These are phyloP conservation scores for Tuta absoluta DNA, from an alignment of 2,888 invertebrate genomes.

Conservation along the genomic window DNA sequence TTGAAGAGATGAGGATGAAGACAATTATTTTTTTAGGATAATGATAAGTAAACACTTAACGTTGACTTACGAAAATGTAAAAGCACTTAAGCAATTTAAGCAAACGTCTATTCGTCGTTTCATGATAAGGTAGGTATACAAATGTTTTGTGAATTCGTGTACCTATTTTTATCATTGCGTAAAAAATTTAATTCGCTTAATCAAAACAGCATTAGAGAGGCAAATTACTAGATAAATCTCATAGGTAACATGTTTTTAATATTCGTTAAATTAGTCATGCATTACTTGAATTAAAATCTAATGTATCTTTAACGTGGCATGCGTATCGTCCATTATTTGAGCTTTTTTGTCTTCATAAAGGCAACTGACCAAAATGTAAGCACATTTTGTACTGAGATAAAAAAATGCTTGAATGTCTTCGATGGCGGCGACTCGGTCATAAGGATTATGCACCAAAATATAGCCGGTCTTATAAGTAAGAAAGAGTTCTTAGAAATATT, in stretches of 20 bases:
- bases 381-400: background rate
- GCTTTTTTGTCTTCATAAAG: constrained; percentile 17
- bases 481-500: no score
- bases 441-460: no score
- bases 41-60: constrained; percentile 39
- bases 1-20: constrained; percentile 33
- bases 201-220: constrained; percentile 73
- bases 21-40: constrained; percentile 40
- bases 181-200: constrained; percentile 69
- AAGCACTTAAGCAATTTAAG: constrained; percentile 42
- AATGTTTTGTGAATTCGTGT: constrained; percentile 43
- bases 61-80: constrained; percentile 43
- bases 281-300: constrained; percentile 43
- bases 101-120: constrained; percentile 55
- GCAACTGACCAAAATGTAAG: constrained; percentile 10
- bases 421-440: no score
- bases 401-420: no score
- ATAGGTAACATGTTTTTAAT: constrained; percentile 48
- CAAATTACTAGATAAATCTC: constrained; percentile 53
- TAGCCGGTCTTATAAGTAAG: no score
- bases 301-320: constrained; percentile 35
- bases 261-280: constrained; percentile 55
- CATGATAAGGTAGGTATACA: constrained; percentile 54
- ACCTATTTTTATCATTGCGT: constrained; percentile 45
- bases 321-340: constrained; percentile 25